These are phyloP conservation scores for Hipposideros larvatus DNA, from an alignment of 2,797 vertebrate genomes.

Conservation along the genomic window DNA sequence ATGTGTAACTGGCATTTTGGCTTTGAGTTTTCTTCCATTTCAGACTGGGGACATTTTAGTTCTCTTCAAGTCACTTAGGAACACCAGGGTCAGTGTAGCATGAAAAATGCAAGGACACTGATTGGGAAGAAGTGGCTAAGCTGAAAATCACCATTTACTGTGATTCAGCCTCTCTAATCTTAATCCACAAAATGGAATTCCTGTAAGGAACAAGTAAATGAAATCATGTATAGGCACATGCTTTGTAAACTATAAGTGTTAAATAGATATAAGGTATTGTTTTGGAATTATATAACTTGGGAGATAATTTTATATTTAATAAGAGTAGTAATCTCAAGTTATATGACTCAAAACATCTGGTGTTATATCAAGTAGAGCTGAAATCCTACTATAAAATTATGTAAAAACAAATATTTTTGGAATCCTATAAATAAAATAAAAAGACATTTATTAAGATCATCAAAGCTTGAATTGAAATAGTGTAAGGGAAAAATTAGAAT, in stretches of 20 bases:
- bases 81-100: background rate
- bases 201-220: slow-evolving; percentile 32
- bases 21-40: slow-evolving; percentile 25
- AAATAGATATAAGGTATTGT: background rate
- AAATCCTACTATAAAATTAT: slow-evolving; percentile 35
- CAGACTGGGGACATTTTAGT: background rate
- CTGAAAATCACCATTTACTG: background rate
- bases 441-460: background rate
- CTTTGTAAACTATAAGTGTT: slow-evolving; percentile 21
- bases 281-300: slow-evolving; percentile 39
- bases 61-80: background rate
- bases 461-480: slow-evolving; percentile 11
- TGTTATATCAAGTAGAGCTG: background rate
- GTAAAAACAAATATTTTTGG: slow-evolving; percentile 34
- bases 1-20: slow-evolving; percentile 20
- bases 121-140: background rate
- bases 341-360: background rate
- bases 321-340: background rate
- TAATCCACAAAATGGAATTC: background rate
- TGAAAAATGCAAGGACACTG: background rate
- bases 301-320: slow-evolving; percentile 32
- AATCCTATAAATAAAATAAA: slow-evolving; percentile 17
- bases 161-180: background rate
- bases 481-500: slow-evolving; percentile 45
- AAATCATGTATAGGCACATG: background rate